phyloP scores from a whole-genome alignment of 1,140 invertebrate genomes.

The Brachionus rubens region DNA sequence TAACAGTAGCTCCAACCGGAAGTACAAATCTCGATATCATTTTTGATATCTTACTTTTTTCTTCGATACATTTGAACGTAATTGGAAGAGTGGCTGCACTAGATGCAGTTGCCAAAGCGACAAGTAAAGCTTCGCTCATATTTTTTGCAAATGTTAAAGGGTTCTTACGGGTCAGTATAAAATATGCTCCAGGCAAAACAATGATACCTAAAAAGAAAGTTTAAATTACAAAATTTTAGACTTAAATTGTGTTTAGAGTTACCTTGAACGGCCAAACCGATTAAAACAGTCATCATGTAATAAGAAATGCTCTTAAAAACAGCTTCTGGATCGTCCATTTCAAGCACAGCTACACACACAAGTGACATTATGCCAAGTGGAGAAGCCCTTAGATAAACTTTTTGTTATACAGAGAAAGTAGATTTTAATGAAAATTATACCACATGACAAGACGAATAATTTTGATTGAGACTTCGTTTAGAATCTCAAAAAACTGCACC shows the following conservation, averaged over 20 bases:
- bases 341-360: conserved; percentile 77
- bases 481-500: conserved; percentile 49
- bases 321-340: conserved; percentile 73
- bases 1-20: conserved; percentile 43
- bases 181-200: conserved; percentile 70
- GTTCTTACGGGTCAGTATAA: conserved; percentile 61
- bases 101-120: conserved; percentile 59
- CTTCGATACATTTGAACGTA: conserved; percentile 45
- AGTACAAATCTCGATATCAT: conserved; percentile 41
- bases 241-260: conserved; percentile 51
- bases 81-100: conserved; percentile 43
- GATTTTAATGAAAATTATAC: conserved; percentile 20
- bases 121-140: conserved; percentile 64
- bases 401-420: conserved; percentile 63
- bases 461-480: conserved; percentile 50
- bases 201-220: conserved; percentile 67
- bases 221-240: conserved; percentile 64
- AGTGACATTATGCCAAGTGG: conserved; percentile 83
- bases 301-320: conserved; percentile 75
- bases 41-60: conserved; percentile 56
- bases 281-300: conserved; percentile 68
- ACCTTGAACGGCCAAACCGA: conserved; percentile 81
- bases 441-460: conserved; percentile 50
- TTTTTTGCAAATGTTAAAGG: conserved; percentile 62
- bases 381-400: conserved; percentile 63